Conservation (phyloP, 2,888 invertebrate species). For the Cotesia congregata region DNA sequence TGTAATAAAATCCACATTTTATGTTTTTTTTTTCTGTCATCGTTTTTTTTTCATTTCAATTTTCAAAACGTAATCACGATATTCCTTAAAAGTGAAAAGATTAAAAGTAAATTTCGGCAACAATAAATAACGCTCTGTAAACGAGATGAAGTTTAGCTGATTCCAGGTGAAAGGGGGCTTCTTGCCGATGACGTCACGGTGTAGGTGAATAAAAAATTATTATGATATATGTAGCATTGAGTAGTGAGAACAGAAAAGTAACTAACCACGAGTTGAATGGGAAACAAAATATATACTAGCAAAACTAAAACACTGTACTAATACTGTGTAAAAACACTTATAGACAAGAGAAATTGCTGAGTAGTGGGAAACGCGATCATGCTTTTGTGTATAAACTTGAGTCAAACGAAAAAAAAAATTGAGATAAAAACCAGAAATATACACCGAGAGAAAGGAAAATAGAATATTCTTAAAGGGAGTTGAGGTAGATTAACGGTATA, state of each 20-base stretch:
- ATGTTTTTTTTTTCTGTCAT: too few species aligned
- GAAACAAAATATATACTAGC: slow-evolving; percentile 2
- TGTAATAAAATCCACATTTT: too few species aligned
- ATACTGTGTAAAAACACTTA: not conserved
- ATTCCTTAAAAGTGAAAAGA: too few species aligned
- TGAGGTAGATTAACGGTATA: slow-evolving; percentile 65
- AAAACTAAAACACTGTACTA: not conserved
- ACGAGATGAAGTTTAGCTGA: slow-evolving; percentile 41
- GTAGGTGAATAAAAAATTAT: slow-evolving; percentile 12
- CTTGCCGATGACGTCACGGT: slow-evolving; percentile 48
- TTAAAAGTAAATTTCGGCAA: not conserved
- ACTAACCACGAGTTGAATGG: slow-evolving; percentile 1
- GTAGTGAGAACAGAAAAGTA: slow-evolving; percentile 25
- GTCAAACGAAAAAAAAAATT: slow-evolving; percentile 30
- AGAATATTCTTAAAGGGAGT: slow-evolving; percentile 33
- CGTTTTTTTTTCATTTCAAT: too few species aligned
- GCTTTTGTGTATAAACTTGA: not conserved
- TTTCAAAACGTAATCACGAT: too few species aligned
- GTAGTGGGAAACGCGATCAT: slow-evolving; percentile 33
- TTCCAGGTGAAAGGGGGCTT: slow-evolving; percentile 58
- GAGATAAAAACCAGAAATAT: slow-evolving; percentile 35
- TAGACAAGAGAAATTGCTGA: slow-evolving; percentile 32
- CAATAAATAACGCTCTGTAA: not conserved
- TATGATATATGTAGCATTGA: slow-evolving; percentile 20
- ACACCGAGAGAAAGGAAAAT: slow-evolving; percentile 41